These are phyloP conservation scores for Brachionus manjavacas DNA, from an alignment of 1,140 invertebrate species.

Conservation along the genomic window DNA sequence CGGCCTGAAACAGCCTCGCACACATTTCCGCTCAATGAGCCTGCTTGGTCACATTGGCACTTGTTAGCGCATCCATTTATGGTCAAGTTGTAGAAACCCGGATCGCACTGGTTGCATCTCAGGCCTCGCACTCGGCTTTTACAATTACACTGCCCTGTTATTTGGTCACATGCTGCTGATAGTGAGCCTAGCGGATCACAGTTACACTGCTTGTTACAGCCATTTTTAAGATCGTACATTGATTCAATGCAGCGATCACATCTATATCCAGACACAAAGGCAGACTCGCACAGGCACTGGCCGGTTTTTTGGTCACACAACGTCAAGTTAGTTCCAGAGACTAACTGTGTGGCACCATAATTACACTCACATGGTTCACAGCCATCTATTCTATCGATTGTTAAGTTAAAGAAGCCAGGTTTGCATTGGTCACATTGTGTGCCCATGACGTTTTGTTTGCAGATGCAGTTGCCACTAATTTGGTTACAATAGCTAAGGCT, in stretches of 20 bases:
- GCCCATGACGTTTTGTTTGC: slow-evolving; percentile 61
- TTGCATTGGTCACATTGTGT: slow-evolving; percentile 77
- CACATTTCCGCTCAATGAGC: slow-evolving; percentile 65
- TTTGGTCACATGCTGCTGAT: slow-evolving; percentile 60
- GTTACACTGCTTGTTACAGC: slow-evolving; percentile 67
- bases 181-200: slow-evolving; percentile 62
- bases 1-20: slow-evolving; percentile 82
- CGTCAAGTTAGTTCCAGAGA: slow-evolving; percentile 60
- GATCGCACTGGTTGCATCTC: slow-evolving; percentile 87
- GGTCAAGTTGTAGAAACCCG: slow-evolving; percentile 75
- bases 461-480: slow-evolving; percentile 82
- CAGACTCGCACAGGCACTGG: slow-evolving; percentile 76
- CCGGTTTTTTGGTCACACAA: slow-evolving; percentile 83
- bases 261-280: slow-evolving; percentile 79
- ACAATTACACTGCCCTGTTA: slow-evolving; percentile 77
- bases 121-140: slow-evolving; percentile 83
- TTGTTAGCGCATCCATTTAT: slow-evolving; percentile 78
- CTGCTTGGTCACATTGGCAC: slow-evolving; percentile 80
- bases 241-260: slow-evolving; percentile 77
- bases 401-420: slow-evolving; percentile 88
- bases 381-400: slow-evolving; percentile 62
- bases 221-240: slow-evolving; percentile 75
- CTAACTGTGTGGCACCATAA: background rate
- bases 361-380: slow-evolving; percentile 68
- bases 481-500: slow-evolving; percentile 74